Percentiles rank a stretch among this genome's conserved stretches.
These are phyloP conservation scores for Anguilla megastoma DNA, from an alignment of 2,797 vertebrate genomes.

Conservation along the genomic window DNA sequence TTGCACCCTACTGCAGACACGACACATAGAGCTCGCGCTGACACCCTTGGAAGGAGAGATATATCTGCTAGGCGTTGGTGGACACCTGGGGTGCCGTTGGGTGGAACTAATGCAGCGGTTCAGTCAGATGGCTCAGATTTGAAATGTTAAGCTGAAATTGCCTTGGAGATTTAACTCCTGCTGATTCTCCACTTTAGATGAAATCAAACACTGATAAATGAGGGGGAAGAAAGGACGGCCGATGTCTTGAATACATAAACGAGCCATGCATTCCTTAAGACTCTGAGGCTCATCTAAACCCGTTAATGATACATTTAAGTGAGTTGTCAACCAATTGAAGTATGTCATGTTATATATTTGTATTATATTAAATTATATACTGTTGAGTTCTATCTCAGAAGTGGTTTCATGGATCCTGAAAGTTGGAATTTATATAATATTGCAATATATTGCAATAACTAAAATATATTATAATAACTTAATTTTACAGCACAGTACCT, in stretches of 20 bases:
- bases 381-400: background rate
- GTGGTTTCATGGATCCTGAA: background rate
- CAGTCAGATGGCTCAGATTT: background rate
- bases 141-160: conserved; percentile 5
- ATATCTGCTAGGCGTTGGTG: background rate
- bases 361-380: background rate
- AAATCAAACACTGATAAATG: background rate
- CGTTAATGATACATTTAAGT: background rate
- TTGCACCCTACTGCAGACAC: background rate
- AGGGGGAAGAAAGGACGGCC: background rate
- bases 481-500: background rate
- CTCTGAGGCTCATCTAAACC: background rate
- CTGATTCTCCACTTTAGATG: background rate
- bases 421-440: background rate
- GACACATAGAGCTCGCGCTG: background rate
- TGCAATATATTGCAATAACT: background rate
- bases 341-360: background rate
- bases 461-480: background rate
- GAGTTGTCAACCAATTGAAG: background rate
- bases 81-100: background rate
- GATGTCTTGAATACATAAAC: background rate
- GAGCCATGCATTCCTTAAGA: background rate
- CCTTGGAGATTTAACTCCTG: background rate
- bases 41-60: too few relatives aligned
- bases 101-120: background rate